Conservation (phyloP, 2,888 invertebrate species). For the Cerastis leucographa region DNA sequence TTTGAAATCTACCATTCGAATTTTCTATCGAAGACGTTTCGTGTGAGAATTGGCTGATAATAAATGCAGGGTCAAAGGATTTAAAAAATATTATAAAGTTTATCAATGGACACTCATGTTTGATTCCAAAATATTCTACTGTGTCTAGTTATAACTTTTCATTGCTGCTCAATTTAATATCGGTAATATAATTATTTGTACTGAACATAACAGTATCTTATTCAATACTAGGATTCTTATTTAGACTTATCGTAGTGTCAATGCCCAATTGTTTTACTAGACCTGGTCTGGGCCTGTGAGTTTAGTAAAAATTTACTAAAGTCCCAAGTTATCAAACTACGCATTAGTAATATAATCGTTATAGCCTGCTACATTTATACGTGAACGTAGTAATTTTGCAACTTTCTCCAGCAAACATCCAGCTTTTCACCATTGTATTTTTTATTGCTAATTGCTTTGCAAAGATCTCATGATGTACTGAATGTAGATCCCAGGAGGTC, state of each 20-base stretch:
- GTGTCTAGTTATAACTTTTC: neutral
- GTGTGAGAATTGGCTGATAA: conserved; percentile 68
- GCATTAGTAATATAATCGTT: neutral
- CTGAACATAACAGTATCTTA: neutral
- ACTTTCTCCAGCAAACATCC: neutral
- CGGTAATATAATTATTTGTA: neutral
- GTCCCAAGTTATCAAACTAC: neutral
- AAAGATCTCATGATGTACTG: neutral
- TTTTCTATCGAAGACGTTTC: conserved; percentile 80
- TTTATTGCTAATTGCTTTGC: neutral
- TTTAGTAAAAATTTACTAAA: neutral
- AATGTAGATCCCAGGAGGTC: no score
- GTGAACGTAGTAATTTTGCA: neutral
- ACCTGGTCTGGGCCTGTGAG: no score
- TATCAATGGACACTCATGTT: neutral
- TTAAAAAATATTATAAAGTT: neutral
- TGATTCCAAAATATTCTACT: neutral
- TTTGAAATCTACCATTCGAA: conserved; percentile 85
- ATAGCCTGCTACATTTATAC: neutral
- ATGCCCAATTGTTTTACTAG: no score
- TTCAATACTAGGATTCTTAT: neutral
- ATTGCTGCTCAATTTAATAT: neutral
- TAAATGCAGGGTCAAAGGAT: conserved; percentile 20
- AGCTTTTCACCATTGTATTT: no score
- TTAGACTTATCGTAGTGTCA: neutral